A percentile compares a stretch with the other conserved stretches of the same genome.
phyloP scores from a whole-genome alignment of 2,797 vertebrate genomes.

The Aythya fuligula region DNA sequence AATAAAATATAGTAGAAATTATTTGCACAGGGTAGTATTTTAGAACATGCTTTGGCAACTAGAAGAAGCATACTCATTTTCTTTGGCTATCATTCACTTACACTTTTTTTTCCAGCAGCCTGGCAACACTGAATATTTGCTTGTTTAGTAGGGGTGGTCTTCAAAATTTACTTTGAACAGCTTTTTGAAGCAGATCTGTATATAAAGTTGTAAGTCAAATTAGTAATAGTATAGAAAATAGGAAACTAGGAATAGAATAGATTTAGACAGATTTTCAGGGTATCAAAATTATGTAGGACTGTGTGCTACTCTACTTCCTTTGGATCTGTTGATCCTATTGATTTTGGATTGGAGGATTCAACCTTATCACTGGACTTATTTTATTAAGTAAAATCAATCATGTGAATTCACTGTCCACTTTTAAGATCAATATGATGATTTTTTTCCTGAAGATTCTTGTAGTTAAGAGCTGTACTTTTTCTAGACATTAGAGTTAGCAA shows the following conservation, averaged over 20 bases:
- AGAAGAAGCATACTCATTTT: not conserved
- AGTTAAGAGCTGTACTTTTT: not conserved
- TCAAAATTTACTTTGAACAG: not conserved
- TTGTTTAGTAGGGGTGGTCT: not conserved
- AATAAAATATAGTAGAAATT: constrained; percentile 34
- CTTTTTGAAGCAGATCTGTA: not conserved
- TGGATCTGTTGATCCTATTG: not conserved
- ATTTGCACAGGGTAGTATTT: not conserved
- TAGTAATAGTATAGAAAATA: not conserved
- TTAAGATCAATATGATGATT: not conserved
- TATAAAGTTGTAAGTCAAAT: not conserved
- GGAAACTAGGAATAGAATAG: not conserved
- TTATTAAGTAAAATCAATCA: not conserved
- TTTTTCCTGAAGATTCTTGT: not conserved
- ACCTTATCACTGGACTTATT: not conserved
- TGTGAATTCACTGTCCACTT: not conserved
- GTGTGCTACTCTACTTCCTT: not conserved
- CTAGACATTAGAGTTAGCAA: not conserved
- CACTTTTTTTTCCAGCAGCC: not conserved
- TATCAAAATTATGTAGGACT: not conserved
- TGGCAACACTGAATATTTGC: not conserved
- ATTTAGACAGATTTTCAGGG: not conserved
- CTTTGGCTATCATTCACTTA: not conserved
- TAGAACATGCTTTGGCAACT: not conserved
- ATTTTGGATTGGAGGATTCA: not conserved